These are phyloP conservation scores for Gerosis bhagava DNA, from an alignment of 2,888 invertebrate genomes.

Conservation along the genomic window DNA sequence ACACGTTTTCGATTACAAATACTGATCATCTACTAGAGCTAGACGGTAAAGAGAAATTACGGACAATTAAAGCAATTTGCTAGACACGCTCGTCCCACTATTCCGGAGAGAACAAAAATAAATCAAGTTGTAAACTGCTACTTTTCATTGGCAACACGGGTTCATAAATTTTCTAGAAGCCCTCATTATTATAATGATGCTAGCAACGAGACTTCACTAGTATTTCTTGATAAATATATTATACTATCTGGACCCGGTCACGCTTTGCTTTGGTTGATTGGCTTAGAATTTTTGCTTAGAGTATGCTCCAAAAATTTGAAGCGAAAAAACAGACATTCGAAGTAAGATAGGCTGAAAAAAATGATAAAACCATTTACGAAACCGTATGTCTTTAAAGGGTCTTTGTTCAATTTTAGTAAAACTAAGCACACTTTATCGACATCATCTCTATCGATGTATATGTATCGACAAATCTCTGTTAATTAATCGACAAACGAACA, in stretches of 20 bases:
- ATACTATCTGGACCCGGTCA: no score
- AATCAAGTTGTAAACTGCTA: constrained; percentile 14
- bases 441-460: no score
- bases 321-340: no score
- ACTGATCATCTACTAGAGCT: constrained; percentile 12
- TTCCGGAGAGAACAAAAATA: constrained; percentile 17
- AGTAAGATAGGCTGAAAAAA: no score
- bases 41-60: constrained; percentile 15
- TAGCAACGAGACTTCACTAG: constrained; percentile 2
- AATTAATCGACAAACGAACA: constrained; percentile 36
- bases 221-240: no score
- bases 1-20: constrained; percentile 21
- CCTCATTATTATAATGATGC: constrained; percentile 19
- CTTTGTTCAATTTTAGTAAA: not conserved
- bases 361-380: no score
- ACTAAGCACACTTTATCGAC: no score
- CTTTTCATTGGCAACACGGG: constrained; percentile 16
- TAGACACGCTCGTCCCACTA: constrained; percentile 14
- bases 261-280: no score
- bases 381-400: no score
- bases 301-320: no score
- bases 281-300: no score
- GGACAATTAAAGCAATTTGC: constrained; percentile 22
- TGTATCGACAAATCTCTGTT: constrained; percentile 38
- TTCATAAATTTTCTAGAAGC: constrained; percentile 3